These are phyloP conservation scores for Drosophila bifasciata DNA, from an alignment of 1,140 invertebrate genomes.

Conservation along the genomic window DNA sequence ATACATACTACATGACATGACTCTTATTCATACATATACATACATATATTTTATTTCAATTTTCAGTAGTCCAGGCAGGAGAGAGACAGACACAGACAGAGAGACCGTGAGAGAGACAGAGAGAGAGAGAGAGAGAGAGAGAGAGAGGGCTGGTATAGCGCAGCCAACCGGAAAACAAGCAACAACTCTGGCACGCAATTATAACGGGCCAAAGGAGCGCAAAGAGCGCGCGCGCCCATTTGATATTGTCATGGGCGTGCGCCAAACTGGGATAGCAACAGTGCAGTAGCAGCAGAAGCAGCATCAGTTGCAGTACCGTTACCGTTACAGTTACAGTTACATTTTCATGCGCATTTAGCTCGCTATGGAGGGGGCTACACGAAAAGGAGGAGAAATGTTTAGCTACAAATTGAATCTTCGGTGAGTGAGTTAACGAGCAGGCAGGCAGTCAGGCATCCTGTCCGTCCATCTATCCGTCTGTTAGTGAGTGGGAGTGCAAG, in stretches of 20 bases:
- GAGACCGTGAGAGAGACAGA: not conserved
- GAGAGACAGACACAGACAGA: not conserved
- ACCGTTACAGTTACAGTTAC: constrained; percentile 59
- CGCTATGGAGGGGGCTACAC: constrained; percentile 47
- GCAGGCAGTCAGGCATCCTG: not conserved
- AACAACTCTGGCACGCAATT: constrained; percentile 68
- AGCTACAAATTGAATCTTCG: constrained; percentile 74
- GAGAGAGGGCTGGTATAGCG: constrained; percentile 10
- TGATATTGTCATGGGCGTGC: constrained; percentile 29
- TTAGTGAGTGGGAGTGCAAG: constrained; percentile 10
- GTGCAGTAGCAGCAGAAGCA: constrained; percentile 35
- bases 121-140: not conserved
- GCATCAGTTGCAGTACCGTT: not conserved
- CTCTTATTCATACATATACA: not conserved
- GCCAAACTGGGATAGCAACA: constrained; percentile 38
- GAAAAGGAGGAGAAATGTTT: constrained; percentile 80
- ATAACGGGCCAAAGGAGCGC: constrained; percentile 56
- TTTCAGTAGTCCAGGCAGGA: not conserved
- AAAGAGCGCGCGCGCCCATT: constrained; percentile 25
- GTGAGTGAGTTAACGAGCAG: constrained; percentile 70
- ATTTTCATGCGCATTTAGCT: constrained; percentile 83
- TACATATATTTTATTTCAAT: constrained; percentile 13
- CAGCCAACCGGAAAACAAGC: constrained; percentile 84
- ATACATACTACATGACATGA: constrained; percentile 7
- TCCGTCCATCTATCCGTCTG: not conserved